Conservation (phyloP, 2,888 invertebrate species). For the Campopleginae sp. region DNA sequence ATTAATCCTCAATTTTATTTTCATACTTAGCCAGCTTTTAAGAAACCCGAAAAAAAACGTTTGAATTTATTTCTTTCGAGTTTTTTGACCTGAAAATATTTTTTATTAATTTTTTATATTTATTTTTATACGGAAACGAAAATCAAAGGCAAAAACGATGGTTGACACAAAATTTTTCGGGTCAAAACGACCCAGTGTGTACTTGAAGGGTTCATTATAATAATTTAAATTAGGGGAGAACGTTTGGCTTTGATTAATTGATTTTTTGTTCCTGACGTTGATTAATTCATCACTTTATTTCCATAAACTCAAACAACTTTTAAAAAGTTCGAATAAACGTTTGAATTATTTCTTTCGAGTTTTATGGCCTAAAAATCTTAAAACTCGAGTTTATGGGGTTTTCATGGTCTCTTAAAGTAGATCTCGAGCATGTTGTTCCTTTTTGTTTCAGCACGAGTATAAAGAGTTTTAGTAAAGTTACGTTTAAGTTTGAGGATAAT, state of each 20-base stretch:
- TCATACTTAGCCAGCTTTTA: not conserved
- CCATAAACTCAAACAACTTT: slow-evolving; percentile 10
- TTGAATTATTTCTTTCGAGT: slow-evolving; percentile 16
- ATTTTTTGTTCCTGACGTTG: slow-evolving; percentile 50
- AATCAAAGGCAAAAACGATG: no score
- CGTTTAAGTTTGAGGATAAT: no score
- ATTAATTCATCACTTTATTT: not conserved
- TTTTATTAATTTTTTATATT: no score
- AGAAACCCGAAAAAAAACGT: slow-evolving; percentile 18
- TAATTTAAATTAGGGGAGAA: no score
- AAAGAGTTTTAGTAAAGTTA: not conserved
- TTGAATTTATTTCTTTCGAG: slow-evolving; percentile 8
- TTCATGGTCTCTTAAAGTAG: slow-evolving; percentile 4
- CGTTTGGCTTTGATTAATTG: no score
- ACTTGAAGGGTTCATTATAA: no score
- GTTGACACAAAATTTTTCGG: no score
- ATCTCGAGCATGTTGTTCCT: slow-evolving; percentile 32
- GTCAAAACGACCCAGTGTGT: no score
- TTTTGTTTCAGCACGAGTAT: not conserved
- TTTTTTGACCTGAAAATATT: slow-evolving; percentile 50
- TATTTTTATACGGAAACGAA: no score
- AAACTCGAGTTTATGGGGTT: slow-evolving; percentile 49
- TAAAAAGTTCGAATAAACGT: slow-evolving; percentile 21
- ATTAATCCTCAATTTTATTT: not conserved
- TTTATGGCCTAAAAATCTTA: slow-evolving; percentile 50